Evolutionary conservation across 1,140 invertebrate species (phyloP), one percentile per base, ranked within the genome.

Genomic region (Solen grandis): DNA sequence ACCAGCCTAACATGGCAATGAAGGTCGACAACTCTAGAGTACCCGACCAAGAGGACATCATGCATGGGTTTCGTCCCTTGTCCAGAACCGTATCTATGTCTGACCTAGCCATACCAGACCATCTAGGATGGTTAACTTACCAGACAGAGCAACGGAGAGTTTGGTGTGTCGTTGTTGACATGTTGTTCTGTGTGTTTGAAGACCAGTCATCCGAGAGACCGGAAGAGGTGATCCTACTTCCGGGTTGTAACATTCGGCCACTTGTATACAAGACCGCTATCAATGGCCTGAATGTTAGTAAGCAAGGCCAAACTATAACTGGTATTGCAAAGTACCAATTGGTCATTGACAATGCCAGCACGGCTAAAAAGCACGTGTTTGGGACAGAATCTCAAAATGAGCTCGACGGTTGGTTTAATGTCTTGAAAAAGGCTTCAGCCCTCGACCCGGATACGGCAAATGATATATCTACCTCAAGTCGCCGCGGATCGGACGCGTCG

Each of bases 121-220:
- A 80, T 1, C 36, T 83, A 8, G 88, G 87, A 0, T 88, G 86
- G 87, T 77, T 88, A 8, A 72, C 83, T 52, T 85, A 88, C 70
- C 85, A 88, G 62, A 70, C 84, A 31, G 80, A 83, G 50, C 81
- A 85, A 16, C 76, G 55, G 35, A 81, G 80, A 62, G 83, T 87
- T 10, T 90, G 87, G 87, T 85, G 86, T 63, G 83, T 86, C 19
- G 74, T 90, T 29, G 81, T 85, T 38, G 87, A 88, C 36, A 88
- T 87, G 84, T 38, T 87, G 35, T 86, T 90, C 27, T 88, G 88
- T 82, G 80, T 88, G 2, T 90, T 88, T 79, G 86, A 90, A 31
- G 73, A 55, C 14, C 72, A 87, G 13, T 54, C 74, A 29, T 74
- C 88, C 0, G 82, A 86, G 36, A 73, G 66, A 5, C 84, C 88